Conservation (phyloP, 1,140 invertebrate genomes). For the Scylla paramamosain region DNA sequence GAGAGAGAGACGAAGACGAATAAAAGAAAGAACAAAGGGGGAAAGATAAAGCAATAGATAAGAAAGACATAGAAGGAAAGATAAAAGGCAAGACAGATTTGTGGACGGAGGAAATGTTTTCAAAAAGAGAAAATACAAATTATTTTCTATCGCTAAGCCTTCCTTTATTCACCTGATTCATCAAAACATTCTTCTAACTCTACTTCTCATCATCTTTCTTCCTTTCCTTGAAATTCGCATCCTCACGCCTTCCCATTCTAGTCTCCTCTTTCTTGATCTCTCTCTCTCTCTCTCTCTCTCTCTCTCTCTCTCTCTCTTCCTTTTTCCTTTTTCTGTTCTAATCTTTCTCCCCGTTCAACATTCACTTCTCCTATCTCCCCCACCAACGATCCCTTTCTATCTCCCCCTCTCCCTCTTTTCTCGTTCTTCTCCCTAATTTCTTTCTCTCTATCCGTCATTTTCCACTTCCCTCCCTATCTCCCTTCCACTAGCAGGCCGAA, state of each 20-base stretch:
- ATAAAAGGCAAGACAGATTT: not conserved
- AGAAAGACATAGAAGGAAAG: not conserved
- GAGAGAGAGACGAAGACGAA: not conserved
- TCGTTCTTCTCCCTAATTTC: not conserved
- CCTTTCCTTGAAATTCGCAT: not conserved
- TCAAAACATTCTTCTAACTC: not conserved
- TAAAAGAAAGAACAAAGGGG: not conserved
- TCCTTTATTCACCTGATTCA: not conserved
- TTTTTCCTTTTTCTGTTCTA: not conserved
- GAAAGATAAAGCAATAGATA: not conserved
- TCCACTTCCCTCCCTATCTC: not conserved
- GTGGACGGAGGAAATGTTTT: not conserved
- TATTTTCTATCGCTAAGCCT: no score
- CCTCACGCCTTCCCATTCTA: not conserved
- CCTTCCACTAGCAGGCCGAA: not conserved
- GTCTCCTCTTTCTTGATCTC: not conserved
- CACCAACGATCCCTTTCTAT: not conserved
- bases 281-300: slow-evolving; percentile 37
- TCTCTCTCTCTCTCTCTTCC: not conserved
- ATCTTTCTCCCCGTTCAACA: not conserved
- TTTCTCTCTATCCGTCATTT: not conserved
- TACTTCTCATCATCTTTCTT: not conserved
- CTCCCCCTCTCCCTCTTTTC: not conserved
- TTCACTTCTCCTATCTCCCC: not conserved
- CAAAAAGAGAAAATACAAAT: not conserved